Percentiles rank a stretch among this genome's conserved stretches.
Evolutionary conservation across 2,888 invertebrate genomes (phyloP).

Genomic region (Calliopum simillimum): DNA sequence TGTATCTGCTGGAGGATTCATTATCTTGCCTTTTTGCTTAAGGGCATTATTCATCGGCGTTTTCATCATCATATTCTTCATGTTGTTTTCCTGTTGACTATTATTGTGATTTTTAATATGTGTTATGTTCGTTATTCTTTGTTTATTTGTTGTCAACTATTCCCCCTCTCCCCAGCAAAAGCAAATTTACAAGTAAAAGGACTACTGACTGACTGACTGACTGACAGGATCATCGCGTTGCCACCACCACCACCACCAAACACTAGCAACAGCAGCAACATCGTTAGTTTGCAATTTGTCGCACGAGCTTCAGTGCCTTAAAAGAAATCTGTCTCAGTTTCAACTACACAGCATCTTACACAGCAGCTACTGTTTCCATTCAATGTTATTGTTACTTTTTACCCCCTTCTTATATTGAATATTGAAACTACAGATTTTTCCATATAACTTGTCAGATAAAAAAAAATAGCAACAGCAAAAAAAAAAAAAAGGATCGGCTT

Average conservation of each 20-base stretch:
- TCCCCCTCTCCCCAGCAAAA: neutral
- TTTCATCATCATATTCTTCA: neutral
- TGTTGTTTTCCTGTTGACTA: neutral
- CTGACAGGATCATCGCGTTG: neutral
- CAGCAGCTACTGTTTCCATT: constrained; percentile 23
- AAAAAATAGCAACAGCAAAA: constrained; percentile 3
- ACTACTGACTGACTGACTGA: constrained; percentile 3
- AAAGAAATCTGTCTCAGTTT: neutral
- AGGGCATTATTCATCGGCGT: neutral
- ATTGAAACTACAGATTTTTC: too few relatives aligned
- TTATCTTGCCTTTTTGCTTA: constrained; percentile 7
- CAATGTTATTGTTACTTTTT: neutral
- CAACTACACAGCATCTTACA: neutral
- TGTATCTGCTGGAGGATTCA: neutral
- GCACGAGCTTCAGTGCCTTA: constrained; percentile 30
- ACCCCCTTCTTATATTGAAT: neutral
- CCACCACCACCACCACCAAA: neutral
- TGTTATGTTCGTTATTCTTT: neutral
- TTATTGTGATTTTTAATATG: neutral
- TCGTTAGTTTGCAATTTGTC: constrained; percentile 43
- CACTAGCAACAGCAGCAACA: neutral
- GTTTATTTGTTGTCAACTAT: neutral
- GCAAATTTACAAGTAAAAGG: neutral
- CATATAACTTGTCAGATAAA: too few relatives aligned
- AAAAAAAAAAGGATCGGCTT: neutral